Base-by-base conservation (phyloP, 2,797 vertebrate genomes). In the Enteromius afrohamiltoni region DNA sequence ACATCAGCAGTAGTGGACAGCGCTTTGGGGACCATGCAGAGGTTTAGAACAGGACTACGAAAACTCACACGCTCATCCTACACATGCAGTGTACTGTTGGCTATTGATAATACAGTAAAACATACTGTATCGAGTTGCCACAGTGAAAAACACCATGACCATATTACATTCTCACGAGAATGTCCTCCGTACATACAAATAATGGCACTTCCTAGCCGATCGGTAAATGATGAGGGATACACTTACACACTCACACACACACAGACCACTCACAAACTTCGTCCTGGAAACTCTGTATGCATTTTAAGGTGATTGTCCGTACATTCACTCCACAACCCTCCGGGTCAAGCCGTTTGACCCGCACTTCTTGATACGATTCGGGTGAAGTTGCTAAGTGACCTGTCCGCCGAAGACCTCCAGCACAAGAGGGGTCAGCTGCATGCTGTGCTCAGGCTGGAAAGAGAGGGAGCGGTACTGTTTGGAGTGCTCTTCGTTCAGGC, bases 401-500 rank as follows among this genome's bases (percentile, higher is more conserved):
- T 94, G 93, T 13, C 94, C 95, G 84, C 95, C 93, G 9, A 99
- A 99, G 80, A 99, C 94, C 89, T 99, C 98, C 13, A 95, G 92
- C 77, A 93, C 91, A 0, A 99, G 94, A 0, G 97, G 98, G 0
- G 98, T 98, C 92, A 99, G 97, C 93, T 98, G 96, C 95, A 93
- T 96, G 96, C 95, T 97, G 92, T 96, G 95, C 89, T 97, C 96
- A 0, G 94, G 95, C 90, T 94, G 95, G 92, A 93, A 96, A 88
- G 98, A 97, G 64, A 99, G 95, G 6, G 93, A 96, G 89, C 96
- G 97, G 91, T 98, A 99, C 94, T 99, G 97, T 92, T 96, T 96
- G 89, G 97, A 97, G 94, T 99, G 96, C 92, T 99, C 97, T 93
- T 99, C 97, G 0, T 97, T 98, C 77, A 99, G 95, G 93, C 97